Percentiles rank a stretch among this genome's conserved stretches.
Conservation (phyloP, 2,888 invertebrate genomes). For the Petrolisthes manimaculis region DNA sequence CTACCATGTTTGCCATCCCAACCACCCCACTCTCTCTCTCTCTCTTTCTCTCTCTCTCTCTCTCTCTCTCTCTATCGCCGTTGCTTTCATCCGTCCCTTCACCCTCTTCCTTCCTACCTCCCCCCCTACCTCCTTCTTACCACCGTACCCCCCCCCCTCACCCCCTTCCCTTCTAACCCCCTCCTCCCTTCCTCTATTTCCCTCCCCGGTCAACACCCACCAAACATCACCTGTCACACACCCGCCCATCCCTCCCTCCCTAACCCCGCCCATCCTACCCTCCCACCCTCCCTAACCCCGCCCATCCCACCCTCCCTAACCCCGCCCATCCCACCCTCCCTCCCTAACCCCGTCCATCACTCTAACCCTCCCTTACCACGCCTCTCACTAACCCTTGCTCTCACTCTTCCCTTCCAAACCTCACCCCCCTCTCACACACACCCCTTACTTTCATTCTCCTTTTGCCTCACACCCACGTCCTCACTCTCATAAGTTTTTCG, state of each 20-base stretch:
- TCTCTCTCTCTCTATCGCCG: not conserved
- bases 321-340: not conserved
- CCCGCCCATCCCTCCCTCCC: not conserved
- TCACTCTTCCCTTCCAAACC: not conserved
- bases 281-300: not conserved
- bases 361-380: not conserved
- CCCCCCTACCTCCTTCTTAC: not conserved
- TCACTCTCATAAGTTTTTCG: not conserved
- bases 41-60: not conserved
- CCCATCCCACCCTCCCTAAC: not conserved
- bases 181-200: constrained; percentile 1
- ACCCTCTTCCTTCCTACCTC: not conserved
- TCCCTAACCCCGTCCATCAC: not conserved
- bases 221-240: not conserved
- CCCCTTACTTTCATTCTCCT: not conserved
- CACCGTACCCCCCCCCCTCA: not conserved
- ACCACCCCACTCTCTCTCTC: not conserved
- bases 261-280: not conserved
- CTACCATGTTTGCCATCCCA: not conserved
- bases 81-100: not conserved
- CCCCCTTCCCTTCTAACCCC: not conserved
- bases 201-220: not conserved
- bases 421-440: not conserved
- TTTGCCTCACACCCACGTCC: not conserved
- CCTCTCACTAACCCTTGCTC: constrained; percentile 25